Evolutionary conservation across 92 coral and sea anemone species (phyloP).

Genomic region (Porites divaricata): DNA sequence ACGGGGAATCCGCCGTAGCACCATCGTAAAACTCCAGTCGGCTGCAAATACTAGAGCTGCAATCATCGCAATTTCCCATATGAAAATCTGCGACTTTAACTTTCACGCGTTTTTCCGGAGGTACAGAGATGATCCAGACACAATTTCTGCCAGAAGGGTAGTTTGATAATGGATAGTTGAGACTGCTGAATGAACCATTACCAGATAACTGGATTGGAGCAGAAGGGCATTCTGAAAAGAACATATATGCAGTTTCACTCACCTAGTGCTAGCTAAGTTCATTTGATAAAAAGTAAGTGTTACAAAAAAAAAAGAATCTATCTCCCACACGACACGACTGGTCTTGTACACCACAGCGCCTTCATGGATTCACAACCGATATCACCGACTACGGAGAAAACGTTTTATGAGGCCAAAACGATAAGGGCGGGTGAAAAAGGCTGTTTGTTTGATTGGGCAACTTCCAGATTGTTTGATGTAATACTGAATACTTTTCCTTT

Average conservation of each 20-base stretch:
- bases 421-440: no score
- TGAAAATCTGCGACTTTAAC: not conserved
- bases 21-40: conserved; percentile 37
- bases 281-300: no score
- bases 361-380: no score
- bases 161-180: not conserved
- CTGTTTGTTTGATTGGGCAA: no score
- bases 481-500: no score
- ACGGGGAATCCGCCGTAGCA: not conserved
- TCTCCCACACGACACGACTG: no score
- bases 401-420: no score
- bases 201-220: conserved; percentile 5
- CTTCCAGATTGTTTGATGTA: no score
- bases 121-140: conserved; percentile 10
- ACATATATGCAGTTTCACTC: not conserved
- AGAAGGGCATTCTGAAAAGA: conserved; percentile 10
- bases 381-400: no score
- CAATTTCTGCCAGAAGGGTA: not conserved
- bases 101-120: conserved; percentile 20
- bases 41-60: not conserved
- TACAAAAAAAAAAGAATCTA: no score
- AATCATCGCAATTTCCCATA: not conserved
- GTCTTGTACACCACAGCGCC: no score
- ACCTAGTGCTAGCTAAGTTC: not conserved
- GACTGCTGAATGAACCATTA: conserved; percentile 36